Evolutionary conservation across 2,113 vertebrate species (phyloP).

Genomic region (Pseudorasbora parva): DNA sequence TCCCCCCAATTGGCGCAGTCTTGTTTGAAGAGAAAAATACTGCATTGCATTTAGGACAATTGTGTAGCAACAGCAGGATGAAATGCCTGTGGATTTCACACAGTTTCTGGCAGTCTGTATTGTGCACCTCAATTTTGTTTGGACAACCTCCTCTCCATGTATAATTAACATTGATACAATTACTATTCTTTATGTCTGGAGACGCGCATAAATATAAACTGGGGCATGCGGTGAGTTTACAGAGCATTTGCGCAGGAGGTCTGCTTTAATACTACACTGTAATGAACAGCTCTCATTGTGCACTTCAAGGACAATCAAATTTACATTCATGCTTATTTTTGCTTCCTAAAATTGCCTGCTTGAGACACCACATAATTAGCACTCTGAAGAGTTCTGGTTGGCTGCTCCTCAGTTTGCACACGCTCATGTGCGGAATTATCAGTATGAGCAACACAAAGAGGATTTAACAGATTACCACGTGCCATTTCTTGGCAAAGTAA

Average conservation of each 20-base stretch:
- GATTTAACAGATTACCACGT: slow-evolving; percentile 55
- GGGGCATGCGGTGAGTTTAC: slow-evolving; percentile 56
- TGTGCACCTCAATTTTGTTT: slow-evolving; percentile 77
- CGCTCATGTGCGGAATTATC: slow-evolving; percentile 58
- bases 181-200: slow-evolving; percentile 69
- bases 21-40: slow-evolving; percentile 67
- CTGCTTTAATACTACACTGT: slow-evolving; percentile 67
- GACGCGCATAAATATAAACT: slow-evolving; percentile 70
- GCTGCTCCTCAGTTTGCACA: slow-evolving; percentile 68
- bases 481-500: slow-evolving; percentile 36
- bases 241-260: slow-evolving; percentile 70
- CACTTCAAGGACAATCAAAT: slow-evolving; percentile 71
- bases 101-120: slow-evolving; percentile 62
- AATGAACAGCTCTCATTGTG: slow-evolving; percentile 70
- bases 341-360: slow-evolving; percentile 61
- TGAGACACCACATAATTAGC: slow-evolving; percentile 69
- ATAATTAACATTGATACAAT: slow-evolving; percentile 78
- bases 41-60: slow-evolving; percentile 75
- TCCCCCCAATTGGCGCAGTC: slow-evolving; percentile 73
- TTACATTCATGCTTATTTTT: slow-evolving; percentile 67
- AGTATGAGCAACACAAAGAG: slow-evolving; percentile 33
- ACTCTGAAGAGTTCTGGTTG: slow-evolving; percentile 70
- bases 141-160: slow-evolving; percentile 70
- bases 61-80: slow-evolving; percentile 58
- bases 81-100: slow-evolving; percentile 65